Conservation (phyloP, 1,140 invertebrate species). For the Macrobrachium rosenbergii region DNA sequence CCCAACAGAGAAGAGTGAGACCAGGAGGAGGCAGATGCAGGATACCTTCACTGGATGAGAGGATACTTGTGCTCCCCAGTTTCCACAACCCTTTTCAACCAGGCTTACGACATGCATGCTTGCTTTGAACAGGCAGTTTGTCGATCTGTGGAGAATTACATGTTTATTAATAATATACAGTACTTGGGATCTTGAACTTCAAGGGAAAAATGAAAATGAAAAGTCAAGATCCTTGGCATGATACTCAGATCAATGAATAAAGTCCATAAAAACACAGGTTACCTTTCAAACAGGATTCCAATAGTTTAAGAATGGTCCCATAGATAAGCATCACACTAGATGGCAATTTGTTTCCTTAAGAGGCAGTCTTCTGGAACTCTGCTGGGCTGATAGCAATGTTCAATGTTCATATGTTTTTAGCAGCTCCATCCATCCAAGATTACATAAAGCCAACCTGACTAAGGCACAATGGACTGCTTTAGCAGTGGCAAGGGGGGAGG, state of each 20-base stretch:
- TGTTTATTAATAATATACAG: no score
- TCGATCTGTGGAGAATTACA: no score
- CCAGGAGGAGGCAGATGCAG: neutral
- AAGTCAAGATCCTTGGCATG: neutral
- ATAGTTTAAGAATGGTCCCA: no score
- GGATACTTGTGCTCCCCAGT: neutral
- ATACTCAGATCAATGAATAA: neutral
- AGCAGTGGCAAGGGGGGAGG: no score
- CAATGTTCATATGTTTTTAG: no score
- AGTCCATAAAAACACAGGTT: neutral
- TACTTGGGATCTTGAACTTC: neutral
- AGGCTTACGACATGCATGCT: neutral
- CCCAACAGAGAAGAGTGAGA: conserved; percentile 68
- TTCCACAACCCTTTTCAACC: neutral
- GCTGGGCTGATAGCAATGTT: neutral
- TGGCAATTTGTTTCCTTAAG: no score
- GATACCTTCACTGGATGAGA: neutral
- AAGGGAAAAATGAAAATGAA: neutral
- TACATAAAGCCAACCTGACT: no score
- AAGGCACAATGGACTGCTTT: no score
- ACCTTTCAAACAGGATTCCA: neutral
- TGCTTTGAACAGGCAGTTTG: neutral
- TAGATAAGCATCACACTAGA: no score
- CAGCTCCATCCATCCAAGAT: no score
- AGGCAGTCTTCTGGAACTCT: no score